A percentile compares a stretch with the other conserved stretches of the same genome.
phyloP scores from a whole-genome alignment of 2,888 invertebrate species.

The Thysanoteuthis rhombus region DNA sequence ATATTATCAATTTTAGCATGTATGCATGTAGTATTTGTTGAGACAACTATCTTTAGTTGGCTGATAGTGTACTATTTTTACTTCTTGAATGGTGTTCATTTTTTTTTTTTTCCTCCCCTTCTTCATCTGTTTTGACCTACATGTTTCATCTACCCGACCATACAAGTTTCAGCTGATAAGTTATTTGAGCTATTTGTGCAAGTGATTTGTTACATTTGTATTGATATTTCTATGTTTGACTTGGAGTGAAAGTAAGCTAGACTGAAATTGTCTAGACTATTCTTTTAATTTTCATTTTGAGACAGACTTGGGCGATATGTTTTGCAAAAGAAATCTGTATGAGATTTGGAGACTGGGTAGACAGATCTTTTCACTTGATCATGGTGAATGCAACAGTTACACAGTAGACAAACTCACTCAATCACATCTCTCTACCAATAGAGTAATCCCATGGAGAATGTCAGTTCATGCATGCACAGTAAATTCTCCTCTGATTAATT shows the following conservation, averaged over 20 bases:
- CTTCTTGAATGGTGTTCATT: not conserved
- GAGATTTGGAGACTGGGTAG: too few relatives aligned
- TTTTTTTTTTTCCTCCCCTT: not conserved
- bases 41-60: not conserved
- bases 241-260: not conserved
- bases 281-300: too few relatives aligned
- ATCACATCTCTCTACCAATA: too few relatives aligned
- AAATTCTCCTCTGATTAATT: too few relatives aligned
- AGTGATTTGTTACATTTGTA: not conserved
- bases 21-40: not conserved
- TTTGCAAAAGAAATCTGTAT: too few relatives aligned
- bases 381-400: too few relatives aligned
- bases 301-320: too few relatives aligned
- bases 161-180: not conserved
- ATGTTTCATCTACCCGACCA: not conserved
- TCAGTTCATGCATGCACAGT: too few relatives aligned
- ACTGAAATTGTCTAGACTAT: not conserved
- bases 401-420: too few relatives aligned
- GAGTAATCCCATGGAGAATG: too few relatives aligned
- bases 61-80: not conserved
- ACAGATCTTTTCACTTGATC: too few relatives aligned
- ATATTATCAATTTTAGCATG: not conserved
- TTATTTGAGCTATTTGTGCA: not conserved
- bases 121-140: not conserved
- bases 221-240: not conserved